A percentile compares a stretch with the other conserved stretches of the same genome.
phyloP scores from a whole-genome alignment of 2,797 vertebrate genomes.

The Dipus sagitta region DNA sequence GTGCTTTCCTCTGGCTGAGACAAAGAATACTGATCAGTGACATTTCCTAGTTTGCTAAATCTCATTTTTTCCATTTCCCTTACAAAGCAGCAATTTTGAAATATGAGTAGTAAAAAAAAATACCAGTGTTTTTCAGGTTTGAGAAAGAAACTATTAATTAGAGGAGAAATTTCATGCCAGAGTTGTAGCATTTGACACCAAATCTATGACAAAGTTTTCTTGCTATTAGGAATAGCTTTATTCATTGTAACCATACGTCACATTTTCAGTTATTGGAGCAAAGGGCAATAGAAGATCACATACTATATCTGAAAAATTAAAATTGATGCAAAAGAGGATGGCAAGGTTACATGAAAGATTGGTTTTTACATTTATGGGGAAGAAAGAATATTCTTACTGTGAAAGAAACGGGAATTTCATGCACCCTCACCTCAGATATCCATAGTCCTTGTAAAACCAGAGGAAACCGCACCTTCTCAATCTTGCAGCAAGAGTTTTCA shows the following conservation, averaged over 20 bases:
- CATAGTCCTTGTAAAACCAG: neutral
- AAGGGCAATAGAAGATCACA: constrained; percentile 29
- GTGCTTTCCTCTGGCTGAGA: constrained; percentile 35
- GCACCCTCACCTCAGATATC: neutral
- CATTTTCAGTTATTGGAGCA: neutral
- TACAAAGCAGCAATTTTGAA: constrained; percentile 16
- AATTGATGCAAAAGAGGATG: neutral
- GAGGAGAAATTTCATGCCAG: neutral
- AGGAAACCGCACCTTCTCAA: neutral
- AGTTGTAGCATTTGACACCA: constrained; percentile 21
- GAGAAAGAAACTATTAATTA: constrained; percentile 52
- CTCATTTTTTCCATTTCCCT: neutral
- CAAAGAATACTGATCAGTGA: constrained; percentile 29
- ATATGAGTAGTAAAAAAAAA: neutral
- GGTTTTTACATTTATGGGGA: constrained; percentile 10
- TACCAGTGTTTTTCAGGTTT: constrained; percentile 32
- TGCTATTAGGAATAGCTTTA: constrained; percentile 26
- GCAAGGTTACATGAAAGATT: constrained; percentile 7
- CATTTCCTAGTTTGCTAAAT: neutral
- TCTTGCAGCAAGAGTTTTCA: neutral
- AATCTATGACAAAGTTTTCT: constrained; percentile 42
- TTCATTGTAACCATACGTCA: constrained; percentile 36
- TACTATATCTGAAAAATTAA: constrained; percentile 18
- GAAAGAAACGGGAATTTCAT: neutral
- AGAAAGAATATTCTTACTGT: constrained; percentile 13